Conservation (phyloP, 2,888 invertebrate genomes). For the Dusona sp. region DNA sequence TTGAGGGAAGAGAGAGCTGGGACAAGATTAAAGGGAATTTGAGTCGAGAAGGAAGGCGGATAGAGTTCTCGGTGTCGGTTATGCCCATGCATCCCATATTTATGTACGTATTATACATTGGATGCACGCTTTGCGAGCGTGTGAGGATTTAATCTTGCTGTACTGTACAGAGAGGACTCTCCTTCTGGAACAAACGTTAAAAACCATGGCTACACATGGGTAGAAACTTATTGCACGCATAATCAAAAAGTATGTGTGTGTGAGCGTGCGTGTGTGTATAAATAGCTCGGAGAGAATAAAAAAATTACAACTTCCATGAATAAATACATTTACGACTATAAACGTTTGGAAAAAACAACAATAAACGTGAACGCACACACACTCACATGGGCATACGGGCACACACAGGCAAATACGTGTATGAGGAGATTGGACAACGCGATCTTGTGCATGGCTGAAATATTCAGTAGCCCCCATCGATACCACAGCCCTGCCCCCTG, state of each 20-base stretch:
- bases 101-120: conserved; percentile 23
- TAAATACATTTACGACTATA: conserved; percentile 42
- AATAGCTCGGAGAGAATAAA: conserved; percentile 6
- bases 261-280: not conserved
- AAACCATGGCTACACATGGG: conserved; percentile 20
- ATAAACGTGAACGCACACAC: not conserved
- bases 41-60: conserved; percentile 21
- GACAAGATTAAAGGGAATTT: conserved; percentile 28
- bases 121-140: conserved; percentile 43
- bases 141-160: conserved; percentile 73
- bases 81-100: conserved; percentile 30
- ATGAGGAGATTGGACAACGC: conserved; percentile 34
- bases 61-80: conserved; percentile 38
- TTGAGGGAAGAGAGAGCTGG: not conserved
- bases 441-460: conserved; percentile 75
- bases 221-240: conserved; percentile 21
- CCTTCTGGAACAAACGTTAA: conserved; percentile 60
- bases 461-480: conserved; percentile 77
- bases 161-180: conserved; percentile 68
- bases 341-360: not conserved
- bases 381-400: not conserved
- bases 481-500: conserved; percentile 37
- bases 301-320: conserved; percentile 35
- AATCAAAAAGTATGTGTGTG: not conserved
- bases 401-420: not conserved